phyloP scores from a whole-genome alignment of 2,113 vertebrate species.

The Myocastor coypus region DNA sequence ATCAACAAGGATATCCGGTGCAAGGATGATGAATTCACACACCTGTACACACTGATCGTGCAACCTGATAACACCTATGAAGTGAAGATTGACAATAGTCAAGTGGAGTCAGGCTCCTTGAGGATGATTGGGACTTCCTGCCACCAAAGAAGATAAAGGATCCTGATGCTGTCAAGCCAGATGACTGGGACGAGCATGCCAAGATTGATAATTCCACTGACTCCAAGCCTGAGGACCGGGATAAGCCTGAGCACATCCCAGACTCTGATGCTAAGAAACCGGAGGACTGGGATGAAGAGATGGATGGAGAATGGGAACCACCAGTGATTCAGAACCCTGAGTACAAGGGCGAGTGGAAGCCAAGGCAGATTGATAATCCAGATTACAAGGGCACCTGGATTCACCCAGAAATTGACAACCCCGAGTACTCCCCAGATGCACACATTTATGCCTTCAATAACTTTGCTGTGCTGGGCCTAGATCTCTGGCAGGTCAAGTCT shows the following conservation, averaged over 20 bases:
- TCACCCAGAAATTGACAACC: constrained; percentile 89
- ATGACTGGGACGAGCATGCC: constrained; percentile 89
- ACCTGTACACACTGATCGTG: constrained; percentile 88
- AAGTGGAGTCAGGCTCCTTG: constrained; percentile 86
- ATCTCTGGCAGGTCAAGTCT: constrained; percentile 88
- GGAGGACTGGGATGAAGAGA: constrained; percentile 90
- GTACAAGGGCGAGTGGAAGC: constrained; percentile 91
- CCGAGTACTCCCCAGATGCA: constrained; percentile 86
- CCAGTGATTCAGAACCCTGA: constrained; percentile 89
- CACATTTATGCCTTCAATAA: constrained; percentile 85
- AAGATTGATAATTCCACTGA: constrained; percentile 89
- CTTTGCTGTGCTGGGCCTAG: constrained; percentile 85
- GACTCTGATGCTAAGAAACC: constrained; percentile 90
- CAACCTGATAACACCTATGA: constrained; percentile 89
- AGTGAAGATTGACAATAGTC: constrained; percentile 89
- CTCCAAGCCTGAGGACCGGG: constrained; percentile 90
- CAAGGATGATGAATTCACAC: constrained; percentile 89
- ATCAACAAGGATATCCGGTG: constrained; percentile 91
- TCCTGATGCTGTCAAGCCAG: constrained; percentile 86
- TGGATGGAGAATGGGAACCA: constrained; percentile 91
- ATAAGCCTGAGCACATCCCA: constrained; percentile 88
- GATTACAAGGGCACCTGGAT: constrained; percentile 90
- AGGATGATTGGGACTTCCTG: constrained; percentile 89
- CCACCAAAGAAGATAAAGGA: constrained; percentile 89
- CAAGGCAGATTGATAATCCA: constrained; percentile 88